Conservation (phyloP, 2,888 invertebrate genomes). For the Nymphalis c-album region DNA sequence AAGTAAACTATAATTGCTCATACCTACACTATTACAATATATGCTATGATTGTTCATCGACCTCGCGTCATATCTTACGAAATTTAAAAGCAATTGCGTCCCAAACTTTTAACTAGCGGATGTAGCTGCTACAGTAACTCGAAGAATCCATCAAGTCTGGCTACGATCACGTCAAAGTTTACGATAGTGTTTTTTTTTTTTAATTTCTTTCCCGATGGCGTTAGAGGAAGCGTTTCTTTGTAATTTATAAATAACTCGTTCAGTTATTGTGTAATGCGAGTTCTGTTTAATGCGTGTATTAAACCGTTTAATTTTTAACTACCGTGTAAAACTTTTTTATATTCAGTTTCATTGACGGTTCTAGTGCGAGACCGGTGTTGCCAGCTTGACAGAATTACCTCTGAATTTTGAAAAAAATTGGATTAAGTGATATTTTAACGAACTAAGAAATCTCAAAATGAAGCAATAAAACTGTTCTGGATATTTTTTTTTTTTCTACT, state of each 20-base stretch:
- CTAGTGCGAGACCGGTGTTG: not conserved
- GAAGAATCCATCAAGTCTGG: constrained; percentile 14
- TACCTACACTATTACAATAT: too few relatives aligned
- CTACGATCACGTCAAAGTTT: constrained; percentile 12
- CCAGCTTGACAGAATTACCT: too few relatives aligned
- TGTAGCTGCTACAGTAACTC: not conserved
- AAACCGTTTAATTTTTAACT: constrained; percentile 15
- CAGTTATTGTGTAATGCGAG: constrained; percentile 16
- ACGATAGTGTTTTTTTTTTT: constrained; percentile 12
- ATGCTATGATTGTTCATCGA: too few relatives aligned
- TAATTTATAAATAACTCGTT: constrained; percentile 15
- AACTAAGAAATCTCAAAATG: too few relatives aligned
- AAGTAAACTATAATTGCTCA: too few relatives aligned
- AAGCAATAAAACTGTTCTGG: too few relatives aligned
- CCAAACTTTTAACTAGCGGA: not conserved
- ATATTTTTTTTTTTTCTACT: too few relatives aligned
- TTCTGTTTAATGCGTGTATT: constrained; percentile 24
- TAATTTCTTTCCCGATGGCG: constrained; percentile 6
- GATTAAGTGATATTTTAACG: too few relatives aligned
- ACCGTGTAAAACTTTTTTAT: not conserved
- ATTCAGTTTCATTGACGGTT: constrained; percentile 1
- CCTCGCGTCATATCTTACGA: too few relatives aligned
- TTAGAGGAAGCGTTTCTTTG: constrained; percentile 10
- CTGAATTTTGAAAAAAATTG: too few relatives aligned
- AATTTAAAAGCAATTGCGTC: not conserved